Base-by-base conservation (phyloP, 2,888 invertebrate species). In the Meandrusa payeni region DNA sequence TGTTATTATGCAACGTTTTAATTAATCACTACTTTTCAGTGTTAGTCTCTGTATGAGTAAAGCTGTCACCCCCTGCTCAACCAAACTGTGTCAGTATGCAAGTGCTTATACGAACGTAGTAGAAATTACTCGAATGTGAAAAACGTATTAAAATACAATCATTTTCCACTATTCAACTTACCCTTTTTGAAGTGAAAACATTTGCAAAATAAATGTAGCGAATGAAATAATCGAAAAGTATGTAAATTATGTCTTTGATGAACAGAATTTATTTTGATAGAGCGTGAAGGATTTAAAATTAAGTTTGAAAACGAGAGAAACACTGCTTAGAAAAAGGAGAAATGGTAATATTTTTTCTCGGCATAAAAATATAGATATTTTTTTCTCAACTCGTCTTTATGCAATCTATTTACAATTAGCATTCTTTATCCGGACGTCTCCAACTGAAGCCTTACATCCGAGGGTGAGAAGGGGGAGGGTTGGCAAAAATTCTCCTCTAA, bases 401-500 rank as follows among this genome's bases (percentile, higher is more conserved):
- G 63, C 62, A 63, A 66, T 62, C 61, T 59, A 64, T 65, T 66
- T 66, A 61, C 65, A 71, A 76, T 78, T 76, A 78, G 69, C 66
- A 74, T 77, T 75, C 69, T 63, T 64, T 65, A 64, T 58, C 60
- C 57, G 51, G 54, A 53, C 57, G 56, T 58, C 59, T 55, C 59
- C 59, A 55, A 52, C 61, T 57, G 54, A 53, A 59, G 57, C 56
- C 58, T 55, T 27, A 15, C 24, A 12, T 10, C 15, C 6, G 24
- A 3, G 29, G 26, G 41, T 24, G 45, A 29, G 43, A 42, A 47
- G 51, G 57, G 54, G 58, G 59, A 60, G 59, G 64, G 64, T 67
- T 69, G 65, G 69, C 72, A 73, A 73, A 71, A 70, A 61, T 61
- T 43, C 37, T 51, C 51, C 58, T 57, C 62, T 80, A 80, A 81